Conservation (phyloP, 2,888 invertebrate genomes). For the Stenchaetothrips biformis region DNA sequence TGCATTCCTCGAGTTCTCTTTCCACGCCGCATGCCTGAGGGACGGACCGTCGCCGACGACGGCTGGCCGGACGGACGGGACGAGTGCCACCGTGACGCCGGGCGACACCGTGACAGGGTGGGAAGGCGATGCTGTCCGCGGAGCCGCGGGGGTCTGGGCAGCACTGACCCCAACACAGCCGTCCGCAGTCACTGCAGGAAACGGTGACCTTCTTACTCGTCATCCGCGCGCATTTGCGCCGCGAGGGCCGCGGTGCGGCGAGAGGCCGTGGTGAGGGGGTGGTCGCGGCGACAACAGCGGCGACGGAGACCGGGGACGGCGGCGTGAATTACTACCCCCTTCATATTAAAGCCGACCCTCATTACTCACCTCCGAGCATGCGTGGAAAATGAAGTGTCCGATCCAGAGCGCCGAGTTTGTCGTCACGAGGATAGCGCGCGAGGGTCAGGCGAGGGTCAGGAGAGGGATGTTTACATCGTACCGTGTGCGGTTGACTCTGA, state of each 20-base stretch:
- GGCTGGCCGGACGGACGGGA: not conserved
- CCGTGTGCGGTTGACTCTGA: not conserved
- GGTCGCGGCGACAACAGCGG: not conserved
- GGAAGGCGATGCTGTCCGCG: too few relatives aligned
- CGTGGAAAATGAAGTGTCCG: conserved; percentile 6
- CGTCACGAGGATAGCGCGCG: not conserved
- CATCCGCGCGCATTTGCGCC: not conserved
- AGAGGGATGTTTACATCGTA: not conserved
- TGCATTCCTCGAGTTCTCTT: conserved; percentile 21
- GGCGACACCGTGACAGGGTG: not conserved
- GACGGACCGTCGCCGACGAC: not conserved
- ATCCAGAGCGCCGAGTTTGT: not conserved
- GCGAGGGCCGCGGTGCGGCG: not conserved
- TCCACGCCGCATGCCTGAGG: conserved; percentile 11
- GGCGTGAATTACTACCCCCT: not conserved
- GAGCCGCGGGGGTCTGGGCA: too few relatives aligned
- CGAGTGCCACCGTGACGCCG: not conserved
- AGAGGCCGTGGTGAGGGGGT: not conserved
- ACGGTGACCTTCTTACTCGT: too few relatives aligned
- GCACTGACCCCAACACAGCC: too few relatives aligned
- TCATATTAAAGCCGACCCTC: not conserved
- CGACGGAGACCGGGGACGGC: not conserved
- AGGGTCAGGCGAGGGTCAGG: too few relatives aligned
- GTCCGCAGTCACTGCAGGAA: too few relatives aligned
- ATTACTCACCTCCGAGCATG: not conserved